Evolutionary conservation across 2,113 vertebrate species (phyloP).

Genomic region (Cyphomyrus discorhynchus): DNA sequence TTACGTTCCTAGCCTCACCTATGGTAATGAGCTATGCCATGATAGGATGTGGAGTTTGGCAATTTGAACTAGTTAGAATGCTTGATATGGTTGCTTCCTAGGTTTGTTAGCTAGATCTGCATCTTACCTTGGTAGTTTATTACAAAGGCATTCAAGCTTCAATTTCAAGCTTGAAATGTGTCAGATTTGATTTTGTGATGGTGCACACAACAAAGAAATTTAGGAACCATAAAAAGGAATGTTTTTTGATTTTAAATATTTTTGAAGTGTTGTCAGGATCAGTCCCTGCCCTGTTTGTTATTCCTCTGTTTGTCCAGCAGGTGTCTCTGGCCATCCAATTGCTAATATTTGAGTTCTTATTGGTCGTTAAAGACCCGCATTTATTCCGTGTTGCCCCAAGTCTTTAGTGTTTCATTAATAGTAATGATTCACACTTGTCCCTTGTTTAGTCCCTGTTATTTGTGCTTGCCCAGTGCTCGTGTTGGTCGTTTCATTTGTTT

Average conservation of each 20-base stretch:
- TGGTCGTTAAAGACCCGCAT: no score
- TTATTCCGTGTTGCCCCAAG: no score
- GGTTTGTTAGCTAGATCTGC: background rate
- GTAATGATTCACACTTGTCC: no score
- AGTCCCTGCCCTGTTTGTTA: background rate
- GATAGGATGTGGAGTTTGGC: background rate
- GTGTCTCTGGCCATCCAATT: background rate
- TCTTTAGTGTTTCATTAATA: no score
- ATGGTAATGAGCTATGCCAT: background rate
- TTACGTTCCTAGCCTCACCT: background rate
- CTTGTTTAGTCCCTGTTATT: no score
- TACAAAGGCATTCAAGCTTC: background rate
- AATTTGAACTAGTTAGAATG: background rate
- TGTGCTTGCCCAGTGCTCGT: background rate
- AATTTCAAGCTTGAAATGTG: background rate
- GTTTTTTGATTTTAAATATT: background rate
- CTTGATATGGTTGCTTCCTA: background rate
- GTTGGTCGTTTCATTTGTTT: background rate
- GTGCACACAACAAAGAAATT: background rate
- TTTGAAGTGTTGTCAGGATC: background rate
- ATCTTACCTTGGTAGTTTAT: background rate
- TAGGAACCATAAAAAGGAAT: background rate
- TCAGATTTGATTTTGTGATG: background rate
- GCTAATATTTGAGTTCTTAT: background rate
- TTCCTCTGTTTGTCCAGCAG: background rate